Evolutionary conservation across 37 sponge, comb jelly and placozoan species (phyloP).

Genomic region (Diacarnus erythraeanus): DNA sequence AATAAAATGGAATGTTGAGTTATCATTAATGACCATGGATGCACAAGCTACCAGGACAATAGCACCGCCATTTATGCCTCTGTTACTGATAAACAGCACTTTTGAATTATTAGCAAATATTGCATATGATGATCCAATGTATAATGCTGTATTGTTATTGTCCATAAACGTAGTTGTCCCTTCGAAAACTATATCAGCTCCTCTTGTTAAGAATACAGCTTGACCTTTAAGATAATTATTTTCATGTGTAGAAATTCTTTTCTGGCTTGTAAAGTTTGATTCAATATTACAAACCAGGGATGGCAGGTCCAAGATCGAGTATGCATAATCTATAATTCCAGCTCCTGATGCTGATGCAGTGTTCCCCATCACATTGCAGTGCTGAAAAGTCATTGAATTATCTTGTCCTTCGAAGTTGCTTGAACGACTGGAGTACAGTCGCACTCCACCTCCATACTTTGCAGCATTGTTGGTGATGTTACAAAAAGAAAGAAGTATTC

Average conservation of each 20-base stretch:
- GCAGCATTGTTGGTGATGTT: not conserved
- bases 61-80: not conserved
- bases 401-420: not conserved
- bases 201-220: not conserved
- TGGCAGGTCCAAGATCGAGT: too few species aligned
- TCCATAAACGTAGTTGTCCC: not conserved
- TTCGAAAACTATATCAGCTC: not conserved
- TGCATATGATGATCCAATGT: not conserved
- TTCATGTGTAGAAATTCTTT: too few species aligned
- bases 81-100: too few species aligned
- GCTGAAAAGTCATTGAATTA: not conserved
- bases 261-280: too few species aligned
- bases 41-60: not conserved
- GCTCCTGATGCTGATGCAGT: too few species aligned
- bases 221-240: not conserved
- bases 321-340: too few species aligned
- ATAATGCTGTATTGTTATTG: not conserved
- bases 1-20: slow-evolving; percentile 10
- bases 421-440: not conserved
- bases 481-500: not conserved
- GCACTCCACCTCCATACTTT: not conserved
- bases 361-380: not conserved
- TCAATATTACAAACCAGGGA: too few species aligned
- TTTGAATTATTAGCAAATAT: not conserved
- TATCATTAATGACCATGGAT: slow-evolving; percentile 7